These are phyloP conservation scores for Melanocharis versteri DNA, from an alignment of 2,113 vertebrate species.

Conservation along the genomic window DNA sequence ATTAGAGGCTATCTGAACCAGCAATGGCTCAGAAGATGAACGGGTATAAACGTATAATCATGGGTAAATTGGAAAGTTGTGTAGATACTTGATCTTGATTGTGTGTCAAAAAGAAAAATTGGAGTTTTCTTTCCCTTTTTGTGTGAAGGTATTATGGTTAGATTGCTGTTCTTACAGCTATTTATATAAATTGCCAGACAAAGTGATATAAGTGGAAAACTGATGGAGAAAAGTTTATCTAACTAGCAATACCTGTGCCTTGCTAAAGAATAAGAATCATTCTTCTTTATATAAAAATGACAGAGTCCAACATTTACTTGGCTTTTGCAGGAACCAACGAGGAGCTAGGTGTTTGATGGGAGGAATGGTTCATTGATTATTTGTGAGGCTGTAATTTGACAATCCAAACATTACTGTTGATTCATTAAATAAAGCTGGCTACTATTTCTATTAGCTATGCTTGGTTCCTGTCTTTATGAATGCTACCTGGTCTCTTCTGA, in stretches of 20 bases:
- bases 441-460: background rate
- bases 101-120: background rate
- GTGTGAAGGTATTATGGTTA: background rate
- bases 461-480: background rate
- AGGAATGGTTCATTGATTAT: background rate
- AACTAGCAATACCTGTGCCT: background rate
- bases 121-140: no score
- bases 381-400: background rate
- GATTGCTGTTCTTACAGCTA: background rate
- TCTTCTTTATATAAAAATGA: background rate
- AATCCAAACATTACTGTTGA: background rate
- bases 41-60: background rate
- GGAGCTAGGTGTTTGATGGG: background rate
- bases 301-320: background rate
- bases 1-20: background rate
- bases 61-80: background rate
- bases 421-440: background rate
- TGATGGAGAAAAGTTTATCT: background rate
- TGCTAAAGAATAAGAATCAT: background rate
- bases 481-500: background rate
- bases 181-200: background rate
- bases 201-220: background rate
- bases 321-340: background rate
- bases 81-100: background rate
- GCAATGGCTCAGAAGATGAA: background rate